phyloP scores from a whole-genome alignment of 1,140 invertebrate genomes.

The Monochamus saltuarius region DNA sequence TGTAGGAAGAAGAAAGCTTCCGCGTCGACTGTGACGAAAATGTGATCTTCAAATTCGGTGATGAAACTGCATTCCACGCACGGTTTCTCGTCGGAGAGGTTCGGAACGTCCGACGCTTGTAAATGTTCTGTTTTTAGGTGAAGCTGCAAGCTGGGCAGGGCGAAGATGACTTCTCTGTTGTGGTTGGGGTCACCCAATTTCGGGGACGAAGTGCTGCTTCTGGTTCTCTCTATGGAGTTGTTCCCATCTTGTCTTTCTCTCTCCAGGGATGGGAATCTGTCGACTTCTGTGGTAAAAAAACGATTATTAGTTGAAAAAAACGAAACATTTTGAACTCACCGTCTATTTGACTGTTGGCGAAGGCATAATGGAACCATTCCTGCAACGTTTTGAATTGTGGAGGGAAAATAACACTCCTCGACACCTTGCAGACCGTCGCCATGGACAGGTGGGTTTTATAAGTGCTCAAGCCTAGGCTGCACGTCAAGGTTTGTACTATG shows the following conservation, averaged over 20 bases:
- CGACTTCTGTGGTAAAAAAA: slow-evolving; percentile 67
- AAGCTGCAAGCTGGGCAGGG: slow-evolving; percentile 86
- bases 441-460: slow-evolving; percentile 77
- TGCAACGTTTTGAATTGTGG: slow-evolving; percentile 91
- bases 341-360: slow-evolving; percentile 90
- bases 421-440: slow-evolving; percentile 90
- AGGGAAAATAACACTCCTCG: slow-evolving; percentile 87
- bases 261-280: slow-evolving; percentile 85
- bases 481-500: slow-evolving; percentile 85
- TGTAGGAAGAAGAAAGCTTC: slow-evolving; percentile 98
- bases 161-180: slow-evolving; percentile 93
- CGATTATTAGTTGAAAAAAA: slow-evolving; percentile 3
- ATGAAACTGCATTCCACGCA: slow-evolving; percentile 95
- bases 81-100: slow-evolving; percentile 79
- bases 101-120: slow-evolving; percentile 72
- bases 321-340: slow-evolving; percentile 58
- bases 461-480: slow-evolving; percentile 75
- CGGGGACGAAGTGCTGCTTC: slow-evolving; percentile 53
- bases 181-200: slow-evolving; percentile 80
- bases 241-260: slow-evolving; percentile 61
- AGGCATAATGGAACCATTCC: slow-evolving; percentile 97
- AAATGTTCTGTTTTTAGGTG: slow-evolving; percentile 92
- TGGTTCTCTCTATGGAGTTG: slow-evolving; percentile 55
- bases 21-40: slow-evolving; percentile 96
- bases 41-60: slow-evolving; percentile 97